Percentiles rank a stretch among this genome's conserved stretches.
phyloP scores from a whole-genome alignment of 1,140 invertebrate genomes.

The Zaprionus vittiger region DNA sequence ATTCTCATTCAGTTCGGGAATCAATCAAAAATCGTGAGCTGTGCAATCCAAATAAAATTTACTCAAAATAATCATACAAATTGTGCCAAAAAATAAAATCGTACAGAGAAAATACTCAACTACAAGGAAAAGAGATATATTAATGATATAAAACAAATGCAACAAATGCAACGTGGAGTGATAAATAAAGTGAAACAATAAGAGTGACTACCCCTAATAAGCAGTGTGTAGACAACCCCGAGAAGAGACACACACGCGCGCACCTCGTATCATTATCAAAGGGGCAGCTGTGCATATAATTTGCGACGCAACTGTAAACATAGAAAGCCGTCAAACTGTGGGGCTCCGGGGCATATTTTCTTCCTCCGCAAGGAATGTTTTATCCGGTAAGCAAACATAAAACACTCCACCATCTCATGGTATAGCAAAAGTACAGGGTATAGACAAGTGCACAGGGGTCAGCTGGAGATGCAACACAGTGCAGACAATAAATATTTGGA shows the following conservation, averaged over 20 bases:
- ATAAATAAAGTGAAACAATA: constrained; percentile 38
- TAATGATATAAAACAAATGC: constrained; percentile 45
- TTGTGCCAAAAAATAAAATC: constrained; percentile 60
- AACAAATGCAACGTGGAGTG: constrained; percentile 34
- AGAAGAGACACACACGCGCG: constrained; percentile 2
- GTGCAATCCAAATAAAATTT: constrained; percentile 31
- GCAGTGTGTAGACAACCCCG: constrained; percentile 26
- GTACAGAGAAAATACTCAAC: constrained; percentile 34
- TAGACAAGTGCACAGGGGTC: neutral
- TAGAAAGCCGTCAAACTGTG: constrained; percentile 95
- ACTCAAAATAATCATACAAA: constrained; percentile 35
- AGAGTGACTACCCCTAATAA: constrained; percentile 41
- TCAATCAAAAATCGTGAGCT: constrained; percentile 37
- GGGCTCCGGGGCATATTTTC: constrained; percentile 95
- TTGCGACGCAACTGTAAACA: constrained; percentile 78
- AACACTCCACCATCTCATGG: neutral
- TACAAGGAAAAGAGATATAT: constrained; percentile 18
- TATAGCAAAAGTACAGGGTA: constrained; percentile 9
- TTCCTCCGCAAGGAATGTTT: constrained; percentile 96
- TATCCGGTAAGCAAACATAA: constrained; percentile 91
- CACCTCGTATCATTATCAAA: constrained; percentile 17
- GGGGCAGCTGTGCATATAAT: constrained; percentile 53
- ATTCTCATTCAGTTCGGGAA: constrained; percentile 21
- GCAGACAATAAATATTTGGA: constrained; percentile 47
- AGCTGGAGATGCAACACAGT: constrained; percentile 33